phyloP scores from a whole-genome alignment of 2,888 invertebrate genomes.

The Tortricodes alternella region DNA sequence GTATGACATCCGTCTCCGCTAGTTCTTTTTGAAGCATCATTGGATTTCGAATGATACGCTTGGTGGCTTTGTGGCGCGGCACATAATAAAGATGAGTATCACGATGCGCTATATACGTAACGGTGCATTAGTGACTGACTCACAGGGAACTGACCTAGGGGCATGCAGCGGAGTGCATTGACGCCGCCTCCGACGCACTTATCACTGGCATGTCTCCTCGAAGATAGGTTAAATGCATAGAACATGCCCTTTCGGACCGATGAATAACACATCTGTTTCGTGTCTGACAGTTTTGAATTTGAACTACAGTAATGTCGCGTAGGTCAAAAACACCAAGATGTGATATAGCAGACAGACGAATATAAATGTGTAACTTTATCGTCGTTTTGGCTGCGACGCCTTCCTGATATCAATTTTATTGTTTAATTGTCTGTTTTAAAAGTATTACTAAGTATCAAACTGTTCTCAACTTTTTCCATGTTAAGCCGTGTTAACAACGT shows the following conservation, averaged over 20 bases:
- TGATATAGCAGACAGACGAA: constrained; percentile 39
- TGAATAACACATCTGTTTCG: constrained; percentile 77
- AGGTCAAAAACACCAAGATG: constrained; percentile 58
- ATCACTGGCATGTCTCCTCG: constrained; percentile 76
- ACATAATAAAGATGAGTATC: constrained; percentile 55
- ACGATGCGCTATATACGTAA: constrained; percentile 71
- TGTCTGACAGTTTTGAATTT: constrained; percentile 57
- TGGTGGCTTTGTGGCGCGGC: constrained; percentile 14
- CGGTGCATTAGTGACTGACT: constrained; percentile 77
- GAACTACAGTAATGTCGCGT: constrained; percentile 50
- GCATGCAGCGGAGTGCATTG: constrained; percentile 80
- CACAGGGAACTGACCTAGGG: constrained; percentile 82
- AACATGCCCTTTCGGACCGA: constrained; percentile 63
- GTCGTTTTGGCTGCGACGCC: not conserved
- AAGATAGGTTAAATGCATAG: constrained; percentile 68
- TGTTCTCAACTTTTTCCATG: too few species aligned
- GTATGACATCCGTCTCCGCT: not conserved
- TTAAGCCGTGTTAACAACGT: too few species aligned
- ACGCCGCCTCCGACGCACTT: constrained; percentile 72
- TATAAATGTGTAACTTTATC: constrained; percentile 8
- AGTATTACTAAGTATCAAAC: too few species aligned
- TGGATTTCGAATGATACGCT: constrained; percentile 19
- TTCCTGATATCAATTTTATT: not conserved
- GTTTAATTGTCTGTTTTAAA: not conserved
- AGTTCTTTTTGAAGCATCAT: constrained; percentile 31